These are phyloP conservation scores for Aepyceros melampus DNA, from an alignment of 2,113 vertebrate genomes.

Conservation along the genomic window DNA sequence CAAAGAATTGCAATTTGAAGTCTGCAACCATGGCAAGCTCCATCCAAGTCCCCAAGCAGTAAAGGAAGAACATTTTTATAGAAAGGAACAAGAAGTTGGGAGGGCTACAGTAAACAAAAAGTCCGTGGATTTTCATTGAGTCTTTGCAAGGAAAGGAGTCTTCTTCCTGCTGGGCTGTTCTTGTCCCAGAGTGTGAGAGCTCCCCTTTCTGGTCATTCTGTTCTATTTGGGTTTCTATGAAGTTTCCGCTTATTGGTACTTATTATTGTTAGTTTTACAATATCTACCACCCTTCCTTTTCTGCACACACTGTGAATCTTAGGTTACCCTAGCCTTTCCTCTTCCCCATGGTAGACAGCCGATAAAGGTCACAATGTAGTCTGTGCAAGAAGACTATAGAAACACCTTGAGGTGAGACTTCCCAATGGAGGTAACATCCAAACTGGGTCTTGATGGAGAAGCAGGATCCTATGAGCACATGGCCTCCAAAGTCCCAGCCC, in stretches of 20 bases:
- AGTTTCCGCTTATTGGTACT: neutral
- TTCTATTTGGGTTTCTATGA: neutral
- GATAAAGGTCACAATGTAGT: neutral
- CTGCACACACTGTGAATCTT: neutral
- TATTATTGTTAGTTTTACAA: neutral
- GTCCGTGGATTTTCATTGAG: neutral
- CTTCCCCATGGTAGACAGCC: neutral
- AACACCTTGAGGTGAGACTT: neutral
- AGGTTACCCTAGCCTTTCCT: neutral
- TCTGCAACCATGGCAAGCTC: neutral
- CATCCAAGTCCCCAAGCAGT: neutral
- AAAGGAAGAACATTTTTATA: neutral
- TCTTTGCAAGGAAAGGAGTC: neutral
- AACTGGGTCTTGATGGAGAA: neutral
- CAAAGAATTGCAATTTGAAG: neutral
- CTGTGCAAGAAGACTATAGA: neutral
- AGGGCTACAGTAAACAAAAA: neutral
- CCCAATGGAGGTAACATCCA: neutral
- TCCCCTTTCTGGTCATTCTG: neutral
- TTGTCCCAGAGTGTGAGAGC: neutral
- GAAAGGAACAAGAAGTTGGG: neutral
- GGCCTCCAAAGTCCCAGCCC: neutral
- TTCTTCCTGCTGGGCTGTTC: neutral
- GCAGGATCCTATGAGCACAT: neutral
- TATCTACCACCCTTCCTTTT: neutral